phyloP scores from a whole-genome alignment of 2,888 invertebrate species.

The Leptinotarsa juncta region DNA sequence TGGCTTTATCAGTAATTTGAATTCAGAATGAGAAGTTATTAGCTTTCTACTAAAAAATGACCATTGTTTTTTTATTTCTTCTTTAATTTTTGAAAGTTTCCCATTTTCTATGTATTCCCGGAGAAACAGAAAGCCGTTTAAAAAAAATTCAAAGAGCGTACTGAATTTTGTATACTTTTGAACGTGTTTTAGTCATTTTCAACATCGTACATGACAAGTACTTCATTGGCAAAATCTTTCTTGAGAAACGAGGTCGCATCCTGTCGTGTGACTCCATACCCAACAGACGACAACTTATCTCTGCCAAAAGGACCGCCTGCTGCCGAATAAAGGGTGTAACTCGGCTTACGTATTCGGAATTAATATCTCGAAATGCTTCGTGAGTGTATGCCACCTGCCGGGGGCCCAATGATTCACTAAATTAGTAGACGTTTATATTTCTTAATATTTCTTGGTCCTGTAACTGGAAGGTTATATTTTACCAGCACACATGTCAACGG shows the following conservation, averaged over 20 bases:
- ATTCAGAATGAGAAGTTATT: too few species aligned
- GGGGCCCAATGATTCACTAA: conserved; percentile 60
- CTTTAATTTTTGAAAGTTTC: too few species aligned
- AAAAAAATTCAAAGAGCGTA: too few species aligned
- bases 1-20: too few species aligned
- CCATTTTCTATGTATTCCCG: too few species aligned
- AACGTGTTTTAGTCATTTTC: too few species aligned
- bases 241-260: conserved; percentile 2
- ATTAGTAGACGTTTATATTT: conserved; percentile 61
- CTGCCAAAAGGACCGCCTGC: conserved; percentile 40
- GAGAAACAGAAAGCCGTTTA: too few species aligned
- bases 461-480: conserved; percentile 44
- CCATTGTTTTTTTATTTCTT: too few species aligned
- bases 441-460: conserved; percentile 61
- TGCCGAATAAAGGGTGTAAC: conserved; percentile 39
- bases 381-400: conserved; percentile 58
- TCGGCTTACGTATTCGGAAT: conserved; percentile 48
- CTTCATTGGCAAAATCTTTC: neutral
- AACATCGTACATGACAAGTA: neutral
- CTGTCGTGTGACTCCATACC: neutral
- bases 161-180: too few species aligned
- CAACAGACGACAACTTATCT: conserved; percentile 25
- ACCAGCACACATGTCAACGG: conserved; percentile 4
- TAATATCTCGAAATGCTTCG: conserved; percentile 55
- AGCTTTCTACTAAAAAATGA: too few species aligned